Percentiles rank a stretch among this genome's conserved stretches.
These are phyloP conservation scores for Ictalurus furcatus DNA, from an alignment of 2,113 vertebrate species.

Conservation along the genomic window DNA sequence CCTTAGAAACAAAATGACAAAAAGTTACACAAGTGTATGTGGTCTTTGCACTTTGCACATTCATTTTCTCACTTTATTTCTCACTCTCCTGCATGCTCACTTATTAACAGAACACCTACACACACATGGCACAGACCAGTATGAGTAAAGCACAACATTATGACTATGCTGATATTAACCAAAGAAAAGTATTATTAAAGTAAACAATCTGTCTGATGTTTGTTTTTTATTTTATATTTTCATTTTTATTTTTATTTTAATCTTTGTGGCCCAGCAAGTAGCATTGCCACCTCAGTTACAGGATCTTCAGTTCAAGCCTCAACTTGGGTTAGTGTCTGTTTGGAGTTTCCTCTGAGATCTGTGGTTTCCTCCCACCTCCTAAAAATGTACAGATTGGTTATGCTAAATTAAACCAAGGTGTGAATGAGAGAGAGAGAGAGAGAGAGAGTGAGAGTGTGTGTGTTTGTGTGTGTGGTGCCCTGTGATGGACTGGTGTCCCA, in stretches of 20 bases:
- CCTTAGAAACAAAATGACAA: not conserved
- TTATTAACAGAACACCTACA: conserved; percentile 18
- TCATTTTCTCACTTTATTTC: conserved; percentile 20
- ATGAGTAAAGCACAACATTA: conserved; percentile 15
- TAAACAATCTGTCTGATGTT: not conserved
- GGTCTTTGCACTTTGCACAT: conserved; percentile 12
- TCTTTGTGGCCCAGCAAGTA: not conserved
- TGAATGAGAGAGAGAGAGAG: not conserved
- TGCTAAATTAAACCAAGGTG: not conserved
- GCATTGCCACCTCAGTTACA: not conserved
- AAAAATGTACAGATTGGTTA: not conserved
- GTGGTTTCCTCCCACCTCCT: not conserved
- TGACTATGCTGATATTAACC: not conserved
- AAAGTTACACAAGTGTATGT: conserved; percentile 19
- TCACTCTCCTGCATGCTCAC: not conserved
- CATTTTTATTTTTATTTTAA: not conserved
- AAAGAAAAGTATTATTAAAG: not conserved
- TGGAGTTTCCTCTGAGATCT: not conserved
- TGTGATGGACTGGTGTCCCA: not conserved
- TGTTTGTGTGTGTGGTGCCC: not conserved
- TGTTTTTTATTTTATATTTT: not conserved
- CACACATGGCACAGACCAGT: conserved; percentile 19
- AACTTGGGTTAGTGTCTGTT: not conserved
- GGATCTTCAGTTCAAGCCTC: not conserved
- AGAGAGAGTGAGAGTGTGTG: not conserved